Percentiles rank a stretch among this genome's conserved stretches.
phyloP scores from a whole-genome alignment of 2,113 vertebrate species.

The Antigone vipio region DNA sequence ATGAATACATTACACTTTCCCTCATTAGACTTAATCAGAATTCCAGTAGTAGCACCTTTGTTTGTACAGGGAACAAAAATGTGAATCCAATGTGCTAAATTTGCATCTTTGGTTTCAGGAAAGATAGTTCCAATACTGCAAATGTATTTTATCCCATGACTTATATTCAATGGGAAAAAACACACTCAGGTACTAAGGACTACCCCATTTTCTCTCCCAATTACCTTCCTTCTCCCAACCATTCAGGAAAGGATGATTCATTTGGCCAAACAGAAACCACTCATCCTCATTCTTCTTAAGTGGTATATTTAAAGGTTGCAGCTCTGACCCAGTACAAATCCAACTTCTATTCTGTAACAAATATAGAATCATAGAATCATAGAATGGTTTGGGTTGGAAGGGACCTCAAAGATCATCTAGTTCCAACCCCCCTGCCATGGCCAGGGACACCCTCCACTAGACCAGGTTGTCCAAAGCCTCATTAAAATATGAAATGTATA shows the following conservation, averaged over 20 bases:
- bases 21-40: conserved; percentile 32
- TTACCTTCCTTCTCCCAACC: background rate
- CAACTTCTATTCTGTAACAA: background rate
- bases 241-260: background rate
- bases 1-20: conserved; percentile 21
- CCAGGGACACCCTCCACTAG: too few relatives aligned
- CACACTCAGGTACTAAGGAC: background rate
- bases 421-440: too few relatives aligned
- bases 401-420: too few relatives aligned
- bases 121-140: background rate
- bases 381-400: too few relatives aligned
- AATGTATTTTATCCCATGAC: background rate
- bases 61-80: conserved; percentile 18
- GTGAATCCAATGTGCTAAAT: background rate
- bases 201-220: background rate
- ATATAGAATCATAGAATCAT: background rate
- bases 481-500: background rate
- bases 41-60: conserved; percentile 5
- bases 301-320: background rate
- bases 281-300: background rate
- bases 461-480: too few relatives aligned
- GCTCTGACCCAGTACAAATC: background rate
- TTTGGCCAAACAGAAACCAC: background rate
- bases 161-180: background rate
- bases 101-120: background rate